These are phyloP conservation scores for Disparrhopalites patrizii DNA, from an alignment of 2,888 invertebrate species.

Conservation along the genomic window DNA sequence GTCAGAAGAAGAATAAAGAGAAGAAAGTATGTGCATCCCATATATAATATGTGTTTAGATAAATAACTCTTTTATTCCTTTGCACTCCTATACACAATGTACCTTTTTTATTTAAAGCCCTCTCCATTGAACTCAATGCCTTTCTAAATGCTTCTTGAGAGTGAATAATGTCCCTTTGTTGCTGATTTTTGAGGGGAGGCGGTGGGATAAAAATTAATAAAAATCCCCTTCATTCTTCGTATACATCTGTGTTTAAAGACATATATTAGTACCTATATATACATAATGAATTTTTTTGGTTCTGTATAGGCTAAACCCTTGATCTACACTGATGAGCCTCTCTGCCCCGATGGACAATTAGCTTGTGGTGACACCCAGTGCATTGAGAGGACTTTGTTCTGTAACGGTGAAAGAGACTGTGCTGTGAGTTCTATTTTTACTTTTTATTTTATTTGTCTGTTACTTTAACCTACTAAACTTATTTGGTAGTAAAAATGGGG, in stretches of 20 bases:
- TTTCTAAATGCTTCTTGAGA: not conserved
- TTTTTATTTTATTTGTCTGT: too few species aligned
- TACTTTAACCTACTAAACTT: too few species aligned
- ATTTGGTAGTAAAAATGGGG: too few species aligned
- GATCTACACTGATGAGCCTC: conserved; percentile 81
- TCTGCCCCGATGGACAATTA: conserved; percentile 74
- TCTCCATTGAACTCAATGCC: not conserved
- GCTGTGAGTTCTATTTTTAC: conserved; percentile 34
- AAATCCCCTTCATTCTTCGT: not conserved
- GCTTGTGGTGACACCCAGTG: conserved; percentile 84
- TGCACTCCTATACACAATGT: too few species aligned
- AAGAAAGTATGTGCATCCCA: conserved; percentile 37
- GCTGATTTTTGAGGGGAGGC: too few species aligned
- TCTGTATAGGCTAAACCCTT: conserved; percentile 65
- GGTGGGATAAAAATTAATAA: too few species aligned
- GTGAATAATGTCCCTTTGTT: not conserved
- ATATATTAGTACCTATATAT: too few species aligned
- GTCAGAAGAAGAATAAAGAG: conserved; percentile 52
- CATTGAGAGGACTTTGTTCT: conserved; percentile 84
- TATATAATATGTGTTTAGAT: too few species aligned
- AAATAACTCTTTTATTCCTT: too few species aligned
- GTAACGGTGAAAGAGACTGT: conserved; percentile 88
- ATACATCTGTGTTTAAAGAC: conserved; percentile 6
- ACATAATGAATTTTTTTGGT: too few species aligned
- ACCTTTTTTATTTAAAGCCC: too few species aligned